A percentile compares a stretch with the other conserved stretches of the same genome.
phyloP scores from a whole-genome alignment of 2,888 invertebrate genomes.

The Piscicola geometra region DNA sequence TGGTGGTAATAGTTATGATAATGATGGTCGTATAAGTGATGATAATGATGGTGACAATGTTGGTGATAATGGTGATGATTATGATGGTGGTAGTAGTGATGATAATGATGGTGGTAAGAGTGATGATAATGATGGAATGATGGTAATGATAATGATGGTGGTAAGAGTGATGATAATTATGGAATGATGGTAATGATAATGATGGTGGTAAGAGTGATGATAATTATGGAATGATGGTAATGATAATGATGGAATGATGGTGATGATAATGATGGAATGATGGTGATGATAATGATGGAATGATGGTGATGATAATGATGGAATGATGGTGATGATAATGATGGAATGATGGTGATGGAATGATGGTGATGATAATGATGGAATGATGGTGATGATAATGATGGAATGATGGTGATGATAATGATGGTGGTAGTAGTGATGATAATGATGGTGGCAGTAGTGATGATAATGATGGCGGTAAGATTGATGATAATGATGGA shows the following conservation, averaged over 20 bases:
- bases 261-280: background rate
- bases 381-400: background rate
- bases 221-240: background rate
- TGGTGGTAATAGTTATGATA: background rate
- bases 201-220: background rate
- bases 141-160: background rate
- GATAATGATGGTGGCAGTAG: background rate
- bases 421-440: background rate
- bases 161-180: background rate
- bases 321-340: background rate
- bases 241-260: too few relatives aligned
- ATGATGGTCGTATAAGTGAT: background rate
- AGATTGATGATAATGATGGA: background rate
- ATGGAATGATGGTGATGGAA: background rate
- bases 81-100: background rate
- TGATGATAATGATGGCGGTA: too few relatives aligned
- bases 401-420: background rate
- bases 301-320: too few relatives aligned
- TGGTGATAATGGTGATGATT: too few relatives aligned
- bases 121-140: background rate
- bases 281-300: background rate
- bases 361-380: background rate
- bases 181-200: too few relatives aligned
- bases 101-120: too few relatives aligned
- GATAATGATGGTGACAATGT: too few relatives aligned